Evolutionary conservation across 2,113 vertebrate species (phyloP), one percentile per base, ranked within the genome.

Genomic region (Candoia aspera): DNA sequence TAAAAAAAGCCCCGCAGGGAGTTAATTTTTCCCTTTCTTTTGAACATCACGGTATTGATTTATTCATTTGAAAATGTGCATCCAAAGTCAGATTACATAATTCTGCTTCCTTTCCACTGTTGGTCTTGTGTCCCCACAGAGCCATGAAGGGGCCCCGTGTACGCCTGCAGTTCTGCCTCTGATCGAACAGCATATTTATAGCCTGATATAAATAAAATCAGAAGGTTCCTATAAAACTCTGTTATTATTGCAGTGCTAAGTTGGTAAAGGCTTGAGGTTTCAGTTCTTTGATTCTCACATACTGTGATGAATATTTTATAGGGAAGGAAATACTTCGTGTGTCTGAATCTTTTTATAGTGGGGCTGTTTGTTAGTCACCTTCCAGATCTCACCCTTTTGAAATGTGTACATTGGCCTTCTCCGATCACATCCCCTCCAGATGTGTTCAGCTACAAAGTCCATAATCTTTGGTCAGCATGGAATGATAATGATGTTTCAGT

Each of bases 291-390:
- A 98, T 98, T 98, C 98, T 96, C 54, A 83, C 93, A 88, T 59
- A 15, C 92, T 24, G 97, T 97, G 94, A 98, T 99, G 99, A 99
- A 99, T 99, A 99, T 99, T 99, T 99, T 98, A 99, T 99, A 97
- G 97, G 97, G 98, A 97, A 98, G 98, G 98, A 98, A 99, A 99
- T 98, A 98, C 98, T 99, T 97, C 95, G 97, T 91, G 98, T 98
- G 97, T 98, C 98, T 98, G 98, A 98, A 97, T 97, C 98, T 99
- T 99, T 99, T 99, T 99, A 98, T 99, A 99, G 98, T 93, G 93
- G 97, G 93, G 49, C 90, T 42, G 49, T 37, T 98, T 96, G 94
- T 58, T 95, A 95, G 97, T 97, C 96, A 96, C 97, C 96, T 97
- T 98, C 97, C 97, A 96, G 97, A 98, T 96, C 96, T 95, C 57